Evolutionary conservation across 2,888 invertebrate species (phyloP).

Genomic region (Spilarctia lutea): DNA sequence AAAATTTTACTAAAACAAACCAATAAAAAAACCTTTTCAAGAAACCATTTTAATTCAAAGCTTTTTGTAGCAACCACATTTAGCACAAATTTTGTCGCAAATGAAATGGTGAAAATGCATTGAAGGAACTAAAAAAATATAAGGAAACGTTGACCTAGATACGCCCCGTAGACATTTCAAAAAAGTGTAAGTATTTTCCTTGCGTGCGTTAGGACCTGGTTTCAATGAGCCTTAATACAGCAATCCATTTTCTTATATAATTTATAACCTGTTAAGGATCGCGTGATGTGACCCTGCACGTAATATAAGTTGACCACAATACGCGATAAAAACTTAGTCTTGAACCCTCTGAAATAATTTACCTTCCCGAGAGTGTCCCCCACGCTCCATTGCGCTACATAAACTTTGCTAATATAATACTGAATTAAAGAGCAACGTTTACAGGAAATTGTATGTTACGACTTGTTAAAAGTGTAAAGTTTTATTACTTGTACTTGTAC

Average conservation of each 20-base stretch:
- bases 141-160: constrained; percentile 59
- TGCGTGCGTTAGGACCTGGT: constrained; percentile 61
- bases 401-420: constrained; percentile 55
- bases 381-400: constrained; percentile 32
- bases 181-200: constrained; percentile 49
- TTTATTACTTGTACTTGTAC: constrained; percentile 37
- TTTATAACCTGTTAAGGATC: constrained; percentile 61
- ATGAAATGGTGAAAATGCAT: constrained; percentile 54
- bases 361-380: constrained; percentile 54
- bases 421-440: constrained; percentile 42
- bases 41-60: constrained; percentile 24
- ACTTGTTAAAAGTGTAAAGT: constrained; percentile 39
- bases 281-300: constrained; percentile 63
- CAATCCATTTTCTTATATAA: constrained; percentile 58
- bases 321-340: constrained; percentile 60
- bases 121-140: constrained; percentile 49
- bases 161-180: constrained; percentile 33
- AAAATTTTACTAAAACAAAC: not conserved
- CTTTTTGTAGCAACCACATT: constrained; percentile 28
- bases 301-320: constrained; percentile 65
- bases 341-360: constrained; percentile 52
- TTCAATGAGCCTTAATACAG: constrained; percentile 49
- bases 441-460: constrained; percentile 49
- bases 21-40: not conserved
- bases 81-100: constrained; percentile 4